These are phyloP conservation scores for Cyclargus thomasi DNA, from an alignment of 1,140 invertebrate species.

Conservation along the genomic window DNA sequence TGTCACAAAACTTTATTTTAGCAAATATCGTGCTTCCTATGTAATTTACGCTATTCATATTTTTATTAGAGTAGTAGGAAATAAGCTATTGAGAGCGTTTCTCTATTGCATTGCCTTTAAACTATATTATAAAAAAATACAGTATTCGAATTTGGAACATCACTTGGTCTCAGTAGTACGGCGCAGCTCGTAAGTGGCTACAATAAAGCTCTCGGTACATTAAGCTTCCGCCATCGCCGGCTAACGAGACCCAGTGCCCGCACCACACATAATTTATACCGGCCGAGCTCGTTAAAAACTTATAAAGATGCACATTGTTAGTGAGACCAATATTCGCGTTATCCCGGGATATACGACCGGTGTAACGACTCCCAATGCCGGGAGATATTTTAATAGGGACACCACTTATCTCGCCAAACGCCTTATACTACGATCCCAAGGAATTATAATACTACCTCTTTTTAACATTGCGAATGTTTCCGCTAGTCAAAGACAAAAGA, in stretches of 20 bases:
- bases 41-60: no score
- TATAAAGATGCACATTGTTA: conserved; percentile 74
- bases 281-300: conserved; percentile 73
- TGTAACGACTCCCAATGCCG: conserved; percentile 47
- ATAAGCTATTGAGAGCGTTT: no score
- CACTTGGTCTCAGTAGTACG: no score
- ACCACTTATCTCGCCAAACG: not conserved
- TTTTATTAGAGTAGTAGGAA: no score
- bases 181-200: conserved; percentile 60
- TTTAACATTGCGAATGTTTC: not conserved
- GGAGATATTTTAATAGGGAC: conserved; percentile 11
- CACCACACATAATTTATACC: conserved; percentile 71
- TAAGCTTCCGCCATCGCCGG: conserved; percentile 68
- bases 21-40: no score
- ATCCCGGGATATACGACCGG: conserved; percentile 54
- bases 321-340: conserved; percentile 68
- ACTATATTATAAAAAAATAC: no score
- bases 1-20: no score
- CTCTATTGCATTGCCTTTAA: no score
- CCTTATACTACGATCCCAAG: not conserved
- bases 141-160: no score
- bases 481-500: no score
- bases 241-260: conserved; percentile 70
- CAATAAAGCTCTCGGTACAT: conserved; percentile 73
- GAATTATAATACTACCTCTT: not conserved